Conservation (phyloP, 2,797 vertebrate genomes). For the Lemur catta region DNA sequence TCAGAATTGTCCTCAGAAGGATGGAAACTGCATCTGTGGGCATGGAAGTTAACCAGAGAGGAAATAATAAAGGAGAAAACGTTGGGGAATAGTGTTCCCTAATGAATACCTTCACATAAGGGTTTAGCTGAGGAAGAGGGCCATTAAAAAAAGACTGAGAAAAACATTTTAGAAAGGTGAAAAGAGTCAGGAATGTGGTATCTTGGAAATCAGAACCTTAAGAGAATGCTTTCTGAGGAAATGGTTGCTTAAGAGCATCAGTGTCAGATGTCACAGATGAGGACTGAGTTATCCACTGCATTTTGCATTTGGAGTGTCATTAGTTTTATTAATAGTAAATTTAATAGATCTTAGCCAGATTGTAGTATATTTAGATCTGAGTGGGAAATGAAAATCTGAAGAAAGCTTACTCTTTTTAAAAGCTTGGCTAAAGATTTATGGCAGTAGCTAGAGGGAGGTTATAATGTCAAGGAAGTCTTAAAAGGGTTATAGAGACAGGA, state of each 20-base stretch:
- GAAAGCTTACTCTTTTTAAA: neutral
- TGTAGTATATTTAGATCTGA: neutral
- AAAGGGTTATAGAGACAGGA: neutral
- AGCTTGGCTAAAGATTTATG: neutral
- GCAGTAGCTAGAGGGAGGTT: neutral
- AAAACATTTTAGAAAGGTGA: constrained; percentile 19
- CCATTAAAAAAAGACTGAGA: neutral
- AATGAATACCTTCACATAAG: neutral
- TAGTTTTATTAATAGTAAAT: neutral
- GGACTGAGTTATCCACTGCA: neutral
- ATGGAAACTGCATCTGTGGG: neutral
- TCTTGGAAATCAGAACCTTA: constrained; percentile 31
- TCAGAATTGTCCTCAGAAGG: neutral
- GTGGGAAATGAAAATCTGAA: neutral
- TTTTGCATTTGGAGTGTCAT: neutral
- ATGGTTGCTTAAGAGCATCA: neutral
- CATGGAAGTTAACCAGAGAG: neutral
- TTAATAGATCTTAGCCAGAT: neutral
- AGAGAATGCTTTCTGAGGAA: constrained; percentile 32
- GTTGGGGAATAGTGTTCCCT: neutral
- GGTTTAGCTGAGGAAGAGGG: constrained; percentile 16
- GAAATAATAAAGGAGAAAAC: constrained; percentile 4
- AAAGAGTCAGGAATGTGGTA: neutral
- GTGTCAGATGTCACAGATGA: neutral
- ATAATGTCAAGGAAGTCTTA: neutral